Conservation (phyloP, 2,888 invertebrate species). For the Diadromus collaris region DNA sequence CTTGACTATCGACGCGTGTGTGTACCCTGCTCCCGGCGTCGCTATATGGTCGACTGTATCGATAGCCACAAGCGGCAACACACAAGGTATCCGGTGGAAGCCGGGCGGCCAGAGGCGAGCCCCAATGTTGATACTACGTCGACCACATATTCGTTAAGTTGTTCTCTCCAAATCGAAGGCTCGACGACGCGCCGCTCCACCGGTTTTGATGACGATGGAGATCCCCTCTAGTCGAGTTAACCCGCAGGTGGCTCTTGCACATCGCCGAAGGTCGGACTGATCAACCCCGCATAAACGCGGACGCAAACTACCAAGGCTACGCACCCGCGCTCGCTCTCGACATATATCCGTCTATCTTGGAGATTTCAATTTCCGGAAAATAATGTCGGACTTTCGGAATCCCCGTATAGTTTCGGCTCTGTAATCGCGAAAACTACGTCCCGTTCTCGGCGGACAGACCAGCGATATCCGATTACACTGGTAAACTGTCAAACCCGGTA, state of each 20-base stretch:
- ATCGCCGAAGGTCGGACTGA: conserved; percentile 1
- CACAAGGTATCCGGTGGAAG: conserved; percentile 20
- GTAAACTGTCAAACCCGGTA: too few relatives aligned
- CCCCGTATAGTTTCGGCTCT: not conserved
- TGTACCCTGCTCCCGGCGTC: conserved; percentile 44
- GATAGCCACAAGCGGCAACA: conserved; percentile 18
- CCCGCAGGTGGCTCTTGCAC: not conserved
- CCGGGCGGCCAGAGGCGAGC: conserved; percentile 35
- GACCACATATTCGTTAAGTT: conserved; percentile 44
- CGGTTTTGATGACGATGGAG: not conserved
- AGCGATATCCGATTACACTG: too few relatives aligned
- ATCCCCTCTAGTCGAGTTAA: too few relatives aligned
- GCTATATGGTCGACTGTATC: conserved; percentile 26
- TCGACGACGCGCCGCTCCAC: conserved; percentile 1
- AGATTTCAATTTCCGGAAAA: not conserved
- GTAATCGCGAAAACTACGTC: too few relatives aligned
- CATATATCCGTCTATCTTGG: not conserved
- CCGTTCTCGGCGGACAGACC: too few relatives aligned
- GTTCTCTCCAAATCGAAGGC: conserved; percentile 31
- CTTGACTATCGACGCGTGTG: conserved; percentile 62
- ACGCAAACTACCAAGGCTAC: not conserved
- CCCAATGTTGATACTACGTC: conserved; percentile 52
- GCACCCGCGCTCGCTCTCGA: not conserved
- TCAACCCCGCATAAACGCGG: not conserved
- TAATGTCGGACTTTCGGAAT: not conserved